phyloP scores from a whole-genome alignment of 1,140 invertebrate species.

The Sogatella furcifera region DNA sequence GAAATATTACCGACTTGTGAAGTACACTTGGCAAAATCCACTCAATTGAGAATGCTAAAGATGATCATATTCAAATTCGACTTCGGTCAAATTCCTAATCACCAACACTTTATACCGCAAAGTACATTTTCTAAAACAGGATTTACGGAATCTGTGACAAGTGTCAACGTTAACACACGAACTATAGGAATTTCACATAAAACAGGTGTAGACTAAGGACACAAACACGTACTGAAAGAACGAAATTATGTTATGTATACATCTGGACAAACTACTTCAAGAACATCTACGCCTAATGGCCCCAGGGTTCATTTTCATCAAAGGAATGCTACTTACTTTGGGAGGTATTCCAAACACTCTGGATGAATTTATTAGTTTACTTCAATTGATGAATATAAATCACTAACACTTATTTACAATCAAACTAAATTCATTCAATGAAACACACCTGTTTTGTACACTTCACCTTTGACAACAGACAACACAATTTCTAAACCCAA shows the following conservation, averaged over 20 bases:
- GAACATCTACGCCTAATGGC: slow-evolving; percentile 9
- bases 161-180: too few species aligned
- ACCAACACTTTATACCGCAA: too few species aligned
- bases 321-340: slow-evolving; percentile 7
- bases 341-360: neutral
- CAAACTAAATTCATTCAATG: slow-evolving; percentile 1
- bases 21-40: too few species aligned
- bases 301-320: slow-evolving; percentile 6
- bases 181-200: too few species aligned
- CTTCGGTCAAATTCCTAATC: too few species aligned
- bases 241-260: neutral
- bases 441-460: neutral
- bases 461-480: slow-evolving; percentile 5
- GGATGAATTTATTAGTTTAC: neutral
- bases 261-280: neutral
- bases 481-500: slow-evolving; percentile 9
- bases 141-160: too few species aligned
- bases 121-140: too few species aligned
- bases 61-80: too few species aligned
- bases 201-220: too few species aligned
- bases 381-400: neutral
- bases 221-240: slow-evolving; percentile 2
- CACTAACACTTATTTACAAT: neutral
- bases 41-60: too few species aligned
- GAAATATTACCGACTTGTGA: too few species aligned